phyloP scores from a whole-genome alignment of 2,113 vertebrate genomes.

The Tichodroma muraria region DNA sequence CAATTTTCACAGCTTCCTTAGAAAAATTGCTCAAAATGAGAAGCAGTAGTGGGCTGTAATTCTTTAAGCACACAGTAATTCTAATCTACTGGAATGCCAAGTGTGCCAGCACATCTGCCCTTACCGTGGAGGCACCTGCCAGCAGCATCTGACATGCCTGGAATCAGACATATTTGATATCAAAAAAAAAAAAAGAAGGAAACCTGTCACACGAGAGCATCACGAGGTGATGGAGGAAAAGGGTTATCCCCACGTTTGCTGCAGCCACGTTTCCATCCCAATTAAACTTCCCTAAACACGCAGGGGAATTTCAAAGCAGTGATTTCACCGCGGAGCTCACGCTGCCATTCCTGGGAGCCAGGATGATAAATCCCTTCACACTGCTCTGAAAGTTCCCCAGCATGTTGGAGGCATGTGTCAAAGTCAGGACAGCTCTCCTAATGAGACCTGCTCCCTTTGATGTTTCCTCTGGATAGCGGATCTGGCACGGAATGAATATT shows the following conservation, averaged over 20 bases:
- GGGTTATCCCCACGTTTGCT: background rate
- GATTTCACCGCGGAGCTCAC: background rate
- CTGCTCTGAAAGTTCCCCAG: background rate
- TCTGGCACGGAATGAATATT: background rate
- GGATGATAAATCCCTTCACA: background rate
- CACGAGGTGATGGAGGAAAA: background rate
- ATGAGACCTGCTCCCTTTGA: slow-evolving; percentile 34
- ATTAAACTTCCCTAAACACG: background rate
- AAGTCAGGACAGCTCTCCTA: slow-evolving; percentile 19
- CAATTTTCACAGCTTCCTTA: background rate
- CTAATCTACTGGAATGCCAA: background rate
- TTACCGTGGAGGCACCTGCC: background rate
- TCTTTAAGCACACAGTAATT: background rate
- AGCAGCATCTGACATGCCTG: background rate
- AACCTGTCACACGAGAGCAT: background rate
- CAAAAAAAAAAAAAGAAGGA: background rate
- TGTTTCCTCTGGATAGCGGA: background rate
- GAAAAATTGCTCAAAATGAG: background rate
- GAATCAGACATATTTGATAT: background rate
- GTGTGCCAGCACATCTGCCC: background rate
- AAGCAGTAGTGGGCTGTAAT: background rate
- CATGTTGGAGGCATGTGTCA: background rate
- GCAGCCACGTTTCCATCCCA: background rate
- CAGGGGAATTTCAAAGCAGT: background rate
- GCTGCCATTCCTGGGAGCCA: background rate